A percentile compares a stretch with the other conserved stretches of the same genome.
phyloP scores from a whole-genome alignment of 1,140 invertebrate species.

The Callitettix versicolor region DNA sequence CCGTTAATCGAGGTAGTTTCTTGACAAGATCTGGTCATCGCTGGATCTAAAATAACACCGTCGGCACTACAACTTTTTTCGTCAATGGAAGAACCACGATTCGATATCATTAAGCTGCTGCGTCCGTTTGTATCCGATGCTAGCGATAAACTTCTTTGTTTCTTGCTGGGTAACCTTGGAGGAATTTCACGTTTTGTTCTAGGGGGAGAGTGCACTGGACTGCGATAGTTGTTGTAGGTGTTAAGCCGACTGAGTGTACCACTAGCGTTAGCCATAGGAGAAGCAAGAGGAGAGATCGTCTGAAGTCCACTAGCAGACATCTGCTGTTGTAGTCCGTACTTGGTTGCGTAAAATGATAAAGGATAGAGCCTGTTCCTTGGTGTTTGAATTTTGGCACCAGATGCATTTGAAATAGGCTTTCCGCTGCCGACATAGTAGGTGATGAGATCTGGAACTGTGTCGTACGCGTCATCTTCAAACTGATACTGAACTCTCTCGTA shows the following conservation, averaged over 20 bases:
- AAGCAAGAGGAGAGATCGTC: conserved; percentile 19
- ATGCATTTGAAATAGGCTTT: conserved; percentile 72
- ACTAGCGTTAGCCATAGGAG: conserved; percentile 28
- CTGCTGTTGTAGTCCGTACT: conserved; percentile 36
- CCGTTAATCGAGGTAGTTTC: conserved; percentile 7
- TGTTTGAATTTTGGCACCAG: conserved; percentile 72
- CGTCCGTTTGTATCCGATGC: conserved; percentile 40
- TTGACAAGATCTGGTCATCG: conserved; percentile 8
- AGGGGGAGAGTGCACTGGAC: conserved; percentile 39
- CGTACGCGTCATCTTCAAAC: conserved; percentile 88
- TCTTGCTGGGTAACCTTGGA: conserved; percentile 51
- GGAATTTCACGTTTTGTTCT: conserved; percentile 43
- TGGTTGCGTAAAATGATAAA: conserved; percentile 49
- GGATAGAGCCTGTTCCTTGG: conserved; percentile 63
- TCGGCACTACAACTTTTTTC: conserved; percentile 50
- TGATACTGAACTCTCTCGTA: conserved; percentile 85
- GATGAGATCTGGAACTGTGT: conserved; percentile 85
- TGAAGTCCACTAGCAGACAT: conserved; percentile 10
- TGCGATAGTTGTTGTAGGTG: conserved; percentile 23
- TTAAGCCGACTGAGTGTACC: conserved; percentile 18
- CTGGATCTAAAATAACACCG: conserved; percentile 40
- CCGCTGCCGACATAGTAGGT: conserved; percentile 89
- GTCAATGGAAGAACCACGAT: conserved; percentile 26
- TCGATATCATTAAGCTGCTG: conserved; percentile 32
- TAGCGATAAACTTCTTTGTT: conserved; percentile 54